Percentiles rank a stretch among this genome's conserved stretches.
phyloP scores from a whole-genome alignment of 2,888 invertebrate genomes.

The Ochropacha duplaris region DNA sequence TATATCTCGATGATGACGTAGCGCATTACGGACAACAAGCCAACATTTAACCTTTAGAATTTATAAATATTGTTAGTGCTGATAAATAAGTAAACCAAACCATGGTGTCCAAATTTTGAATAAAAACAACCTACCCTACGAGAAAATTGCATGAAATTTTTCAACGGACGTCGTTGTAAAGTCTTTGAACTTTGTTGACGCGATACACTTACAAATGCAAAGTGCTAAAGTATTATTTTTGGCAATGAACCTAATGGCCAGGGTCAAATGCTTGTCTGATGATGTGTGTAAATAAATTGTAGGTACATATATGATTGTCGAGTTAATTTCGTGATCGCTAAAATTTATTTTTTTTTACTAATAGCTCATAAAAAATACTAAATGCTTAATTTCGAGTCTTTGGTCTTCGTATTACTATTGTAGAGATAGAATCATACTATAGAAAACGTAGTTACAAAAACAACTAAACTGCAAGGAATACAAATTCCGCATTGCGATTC shows the following conservation, averaged over 20 bases:
- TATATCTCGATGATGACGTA: neutral
- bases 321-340: neutral
- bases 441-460: too few relatives aligned
- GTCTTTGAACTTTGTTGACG: neutral
- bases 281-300: neutral
- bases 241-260: conserved; percentile 46
- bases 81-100: too few relatives aligned
- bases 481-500: neutral
- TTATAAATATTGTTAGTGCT: too few relatives aligned
- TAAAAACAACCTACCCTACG: too few relatives aligned
- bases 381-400: too few relatives aligned
- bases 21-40: neutral
- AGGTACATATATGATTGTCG: neutral
- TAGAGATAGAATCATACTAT: too few relatives aligned
- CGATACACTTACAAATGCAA: conserved; percentile 1
- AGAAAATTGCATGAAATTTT: neutral
- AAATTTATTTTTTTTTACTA: neutral
- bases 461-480: neutral
- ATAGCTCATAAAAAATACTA: too few relatives aligned
- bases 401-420: too few relatives aligned
- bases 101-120: too few relatives aligned
- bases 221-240: conserved; percentile 41
- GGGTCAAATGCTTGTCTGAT: conserved; percentile 31
- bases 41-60: too few relatives aligned
- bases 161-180: neutral